phyloP scores from a whole-genome alignment of 2,888 invertebrate species.

The Chouioia cunea region DNA sequence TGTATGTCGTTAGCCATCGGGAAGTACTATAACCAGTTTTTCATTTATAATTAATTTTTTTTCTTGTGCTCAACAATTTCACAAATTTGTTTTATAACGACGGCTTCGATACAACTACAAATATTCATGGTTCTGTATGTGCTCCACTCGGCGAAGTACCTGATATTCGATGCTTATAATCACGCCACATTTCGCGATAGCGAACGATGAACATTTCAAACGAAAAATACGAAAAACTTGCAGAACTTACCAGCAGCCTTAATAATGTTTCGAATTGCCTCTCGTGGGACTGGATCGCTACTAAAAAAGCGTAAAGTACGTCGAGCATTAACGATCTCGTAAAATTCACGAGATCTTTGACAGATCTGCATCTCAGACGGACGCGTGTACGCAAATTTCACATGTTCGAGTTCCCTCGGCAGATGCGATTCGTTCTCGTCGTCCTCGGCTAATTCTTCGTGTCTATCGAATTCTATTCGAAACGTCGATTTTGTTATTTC shows the following conservation, averaged over 20 bases:
- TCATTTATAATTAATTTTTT: conserved; percentile 89
- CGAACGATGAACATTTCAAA: too few species aligned
- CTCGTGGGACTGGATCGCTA: conserved; percentile 78
- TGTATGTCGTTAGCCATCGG: conserved; percentile 87
- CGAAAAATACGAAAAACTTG: too few species aligned
- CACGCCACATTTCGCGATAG: too few species aligned
- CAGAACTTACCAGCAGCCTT: conserved; percentile 80
- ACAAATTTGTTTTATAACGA: conserved; percentile 79
- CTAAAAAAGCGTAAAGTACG: conserved; percentile 86
- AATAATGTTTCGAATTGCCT: conserved; percentile 84
- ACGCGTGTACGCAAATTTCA: conserved; percentile 75
- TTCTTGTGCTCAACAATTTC: conserved; percentile 89
- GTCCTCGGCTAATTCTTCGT: neutral
- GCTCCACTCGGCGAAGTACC: conserved; percentile 95
- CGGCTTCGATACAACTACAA: conserved; percentile 78
- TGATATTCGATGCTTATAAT: conserved; percentile 55
- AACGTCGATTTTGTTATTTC: neutral
- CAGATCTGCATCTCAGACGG: conserved; percentile 74
- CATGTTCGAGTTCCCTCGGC: conserved; percentile 77
- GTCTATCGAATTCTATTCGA: conserved; percentile 27
- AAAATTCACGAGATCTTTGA: conserved; percentile 77
- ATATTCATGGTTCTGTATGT: conserved; percentile 96
- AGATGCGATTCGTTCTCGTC: conserved; percentile 71
- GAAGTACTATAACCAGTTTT: conserved; percentile 84
- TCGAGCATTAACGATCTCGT: conserved; percentile 78